phyloP scores from a whole-genome alignment of 2,113 vertebrate genomes.

The Tachysurus vachellii region DNA sequence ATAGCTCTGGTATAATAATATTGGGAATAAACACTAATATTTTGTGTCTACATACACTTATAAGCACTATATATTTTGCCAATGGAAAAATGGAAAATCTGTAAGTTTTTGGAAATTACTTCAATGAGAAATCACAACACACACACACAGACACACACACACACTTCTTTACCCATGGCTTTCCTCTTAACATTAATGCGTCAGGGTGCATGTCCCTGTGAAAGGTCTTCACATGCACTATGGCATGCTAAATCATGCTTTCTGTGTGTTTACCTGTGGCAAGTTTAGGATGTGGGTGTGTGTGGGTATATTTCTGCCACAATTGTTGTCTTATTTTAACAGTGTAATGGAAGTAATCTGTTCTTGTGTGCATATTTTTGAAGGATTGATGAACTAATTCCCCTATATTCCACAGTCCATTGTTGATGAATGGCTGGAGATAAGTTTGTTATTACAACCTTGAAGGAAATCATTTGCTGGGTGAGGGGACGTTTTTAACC shows the following conservation, averaged over 20 bases:
- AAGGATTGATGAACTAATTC: slow-evolving; percentile 57
- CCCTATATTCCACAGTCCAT: slow-evolving; percentile 61
- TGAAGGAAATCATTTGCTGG: slow-evolving; percentile 40
- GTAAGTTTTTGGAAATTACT: slow-evolving; percentile 25
- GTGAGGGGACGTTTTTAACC: slow-evolving; percentile 32
- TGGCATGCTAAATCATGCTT: not conserved
- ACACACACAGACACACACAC: not conserved
- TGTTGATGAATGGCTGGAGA: slow-evolving; percentile 64
- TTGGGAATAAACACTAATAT: not conserved
- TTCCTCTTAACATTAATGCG: not conserved
- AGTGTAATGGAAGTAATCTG: slow-evolving; percentile 29
- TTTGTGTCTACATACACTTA: not conserved
- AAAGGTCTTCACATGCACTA: not conserved
- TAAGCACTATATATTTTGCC: slow-evolving; percentile 1
- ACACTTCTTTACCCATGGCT: not conserved
- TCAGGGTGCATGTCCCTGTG: not conserved
- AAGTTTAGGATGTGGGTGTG: not conserved
- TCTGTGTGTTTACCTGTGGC: not conserved
- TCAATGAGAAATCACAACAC: not conserved
- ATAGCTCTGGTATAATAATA: not conserved
- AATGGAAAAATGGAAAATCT: slow-evolving; percentile 22
- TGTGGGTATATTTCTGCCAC: not conserved
- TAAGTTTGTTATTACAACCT: slow-evolving; percentile 59
- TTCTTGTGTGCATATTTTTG: slow-evolving; percentile 29
- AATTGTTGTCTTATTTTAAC: not conserved